A percentile compares a stretch with the other conserved stretches of the same genome.
Evolutionary conservation across 2,113 vertebrate genomes (phyloP).

Genomic region (Puma concolor): DNA sequence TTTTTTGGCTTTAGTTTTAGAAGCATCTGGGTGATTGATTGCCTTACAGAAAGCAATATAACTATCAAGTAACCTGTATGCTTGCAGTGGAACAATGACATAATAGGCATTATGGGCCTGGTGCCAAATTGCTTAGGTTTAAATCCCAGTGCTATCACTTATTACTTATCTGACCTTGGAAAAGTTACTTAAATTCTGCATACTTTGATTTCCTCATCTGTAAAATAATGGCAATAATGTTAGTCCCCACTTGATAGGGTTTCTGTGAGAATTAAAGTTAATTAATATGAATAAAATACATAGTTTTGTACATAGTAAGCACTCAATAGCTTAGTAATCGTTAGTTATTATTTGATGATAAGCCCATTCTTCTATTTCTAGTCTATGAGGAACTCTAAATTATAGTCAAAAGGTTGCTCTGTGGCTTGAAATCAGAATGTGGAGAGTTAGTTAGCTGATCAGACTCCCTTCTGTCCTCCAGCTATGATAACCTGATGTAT

Average conservation of each 20-base stretch:
- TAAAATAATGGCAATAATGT: background rate
- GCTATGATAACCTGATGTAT: background rate
- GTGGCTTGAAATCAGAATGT: conserved; percentile 1
- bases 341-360: background rate
- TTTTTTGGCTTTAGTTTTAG: conserved; percentile 6
- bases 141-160: background rate
- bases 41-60: background rate
- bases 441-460: background rate
- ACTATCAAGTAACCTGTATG: background rate
- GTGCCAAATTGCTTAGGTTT: background rate
- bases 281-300: background rate
- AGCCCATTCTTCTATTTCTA: background rate
- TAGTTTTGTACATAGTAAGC: background rate
- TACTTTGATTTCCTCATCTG: background rate
- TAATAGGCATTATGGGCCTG: background rate
- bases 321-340: background rate
- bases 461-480: background rate
- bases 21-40: background rate
- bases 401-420: background rate
- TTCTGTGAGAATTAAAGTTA: conserved; percentile 15
- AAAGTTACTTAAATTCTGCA: conserved; percentile 45
- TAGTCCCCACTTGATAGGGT: background rate
- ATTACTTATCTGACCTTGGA: background rate
- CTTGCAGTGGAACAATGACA: background rate
- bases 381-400: background rate